Base-by-base conservation (phyloP, 1,140 invertebrate species). In the Tetramorium alpestre region DNA sequence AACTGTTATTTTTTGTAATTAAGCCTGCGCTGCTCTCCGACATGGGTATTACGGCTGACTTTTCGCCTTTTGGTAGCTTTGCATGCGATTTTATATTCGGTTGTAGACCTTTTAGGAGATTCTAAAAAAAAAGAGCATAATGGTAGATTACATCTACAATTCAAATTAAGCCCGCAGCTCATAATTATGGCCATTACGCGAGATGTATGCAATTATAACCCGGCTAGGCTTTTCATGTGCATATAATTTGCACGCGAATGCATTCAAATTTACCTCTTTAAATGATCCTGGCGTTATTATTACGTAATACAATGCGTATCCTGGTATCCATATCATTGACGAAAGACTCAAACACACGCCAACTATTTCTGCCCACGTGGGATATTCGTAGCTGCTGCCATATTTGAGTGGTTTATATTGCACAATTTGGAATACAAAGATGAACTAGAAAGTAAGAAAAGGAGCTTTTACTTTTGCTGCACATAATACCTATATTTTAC, bases 311-410 rank as follows among this genome's bases (percentile, higher is more conserved):
- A 97, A 91, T 13, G 96, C 96, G 89, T 97, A 97, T 2, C 93
- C 93, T 6, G 97, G 98, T 90, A 98, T 97, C 94, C 97, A 96
- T 5, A 97, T 94, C 96, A 98, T 97, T 0, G 98, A 98, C 0
- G 97, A 96, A n/a, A 98, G 93, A 65, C 97, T 97, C 89, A 98
- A 95, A 54, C 96, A 93, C 91, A 97, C 97, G 0, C 98, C 98
- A 81, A 98, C 95, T n/a, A 96, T 93, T 88, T 98, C 96, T 2
- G 97, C 97, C 97, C 97, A 98, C n/a, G 94, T 91, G 2, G 98
- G 98, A 94, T 97, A 98, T 44, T 96, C 94, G 92, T 98, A 98
- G 25, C 94, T 95, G 41, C 95, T 95, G 33, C 96, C 96, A 88
- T 97, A 97, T 33, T 96, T 96, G 18, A 98, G 92, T 11, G 97